Evolutionary conservation across 1,140 invertebrate genomes (phyloP), one percentile per base, ranked within the genome.

Genomic region (Atta colombica): DNA sequence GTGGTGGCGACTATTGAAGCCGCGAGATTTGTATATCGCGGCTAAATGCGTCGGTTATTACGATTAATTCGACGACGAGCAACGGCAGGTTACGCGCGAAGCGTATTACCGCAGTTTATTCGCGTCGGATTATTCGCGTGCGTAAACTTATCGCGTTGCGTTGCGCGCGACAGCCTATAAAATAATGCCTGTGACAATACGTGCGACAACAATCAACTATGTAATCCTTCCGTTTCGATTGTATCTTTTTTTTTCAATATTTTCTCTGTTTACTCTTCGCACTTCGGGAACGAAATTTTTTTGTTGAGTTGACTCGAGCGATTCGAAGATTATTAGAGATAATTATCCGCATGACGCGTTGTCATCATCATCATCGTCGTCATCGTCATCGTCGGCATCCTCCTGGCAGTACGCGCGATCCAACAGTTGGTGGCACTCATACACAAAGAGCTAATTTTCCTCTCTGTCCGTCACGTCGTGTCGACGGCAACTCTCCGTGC

Each of bases 41-140:
- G 87, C 91, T 93, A 87, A 92, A 94, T 93, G 89, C 93, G 92
- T 93, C 92, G 90, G 93, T 94, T 94, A 93, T 94, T 92, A 93
- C 91, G 89, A 88, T 92, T 94, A 93, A 94, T 94, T 93, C 93
- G 84, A 80, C 61, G 84, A 86, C 51, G 75, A 51, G 75, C 39
- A 61, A 51, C 58, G 82, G 45, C 39, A 21, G 66, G 45, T 77
- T 69, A 84, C 61, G 80, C 68, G 78, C 78, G 61, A 72, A 87
- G 69, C 65, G 55, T 53, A 65, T 55, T 65, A 77, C 60, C 51
- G 25, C 74, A 53, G 63, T 77, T 77, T 80, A 77, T 85, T 85
- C 80, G 53, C 58, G 80, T 18, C 63, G 77, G 63, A 80, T 80
- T 80, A 80, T 68, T 78, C 66, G 78, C 66, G 66, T 28, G 31